These are phyloP conservation scores for Monochamus alternatus DNA, from an alignment of 2,888 invertebrate genomes.

Conservation along the genomic window DNA sequence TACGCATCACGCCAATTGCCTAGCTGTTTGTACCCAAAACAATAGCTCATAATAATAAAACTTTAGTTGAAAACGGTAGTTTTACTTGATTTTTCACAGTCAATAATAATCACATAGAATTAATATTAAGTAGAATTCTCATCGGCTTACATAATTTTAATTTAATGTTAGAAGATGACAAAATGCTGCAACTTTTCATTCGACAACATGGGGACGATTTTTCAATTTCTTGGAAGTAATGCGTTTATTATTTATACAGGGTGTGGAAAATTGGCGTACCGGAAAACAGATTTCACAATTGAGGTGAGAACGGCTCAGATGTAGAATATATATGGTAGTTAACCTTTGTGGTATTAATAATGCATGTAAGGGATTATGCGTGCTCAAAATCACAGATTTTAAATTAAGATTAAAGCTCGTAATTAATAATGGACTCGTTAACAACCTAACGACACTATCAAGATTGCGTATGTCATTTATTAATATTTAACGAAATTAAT, in stretches of 20 bases:
- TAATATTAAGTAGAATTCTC: slow-evolving; percentile 48
- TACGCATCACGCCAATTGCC: slow-evolving; percentile 35
- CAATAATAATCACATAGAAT: slow-evolving; percentile 46
- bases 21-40: slow-evolving; percentile 43
- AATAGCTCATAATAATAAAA: slow-evolving; percentile 51
- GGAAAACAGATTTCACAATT: no score
- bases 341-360: slow-evolving; percentile 36
- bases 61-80: slow-evolving; percentile 48
- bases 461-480: slow-evolving; percentile 70
- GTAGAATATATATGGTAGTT: slow-evolving; percentile 19
- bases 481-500: slow-evolving; percentile 70
- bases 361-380: slow-evolving; percentile 57
- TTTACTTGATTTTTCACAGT: slow-evolving; percentile 48
- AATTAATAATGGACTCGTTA: slow-evolving; percentile 70
- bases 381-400: slow-evolving; percentile 67
- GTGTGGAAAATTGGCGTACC: no score
- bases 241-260: no score
- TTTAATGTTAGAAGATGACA: slow-evolving; percentile 47
- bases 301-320: neutral
- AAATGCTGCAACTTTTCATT: slow-evolving; percentile 18
- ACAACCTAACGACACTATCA: slow-evolving; percentile 69
- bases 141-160: slow-evolving; percentile 46
- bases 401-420: slow-evolving; percentile 68
- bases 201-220: no score
- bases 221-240: no score